Conservation (phyloP, 2,113 vertebrate genomes). For the Strix aluco region DNA sequence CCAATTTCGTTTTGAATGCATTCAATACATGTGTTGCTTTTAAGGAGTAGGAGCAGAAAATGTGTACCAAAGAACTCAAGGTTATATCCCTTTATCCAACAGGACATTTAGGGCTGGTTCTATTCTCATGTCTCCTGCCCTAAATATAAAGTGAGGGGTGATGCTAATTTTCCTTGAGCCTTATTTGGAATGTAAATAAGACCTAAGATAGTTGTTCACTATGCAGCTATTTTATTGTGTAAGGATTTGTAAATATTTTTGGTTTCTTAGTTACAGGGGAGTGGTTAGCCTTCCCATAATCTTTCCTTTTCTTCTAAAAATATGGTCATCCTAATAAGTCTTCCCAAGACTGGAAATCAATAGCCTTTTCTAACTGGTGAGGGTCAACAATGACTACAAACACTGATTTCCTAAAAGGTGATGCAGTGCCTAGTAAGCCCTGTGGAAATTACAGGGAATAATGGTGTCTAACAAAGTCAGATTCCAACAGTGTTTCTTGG, state of each 20-base stretch:
- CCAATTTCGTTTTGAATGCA: neutral
- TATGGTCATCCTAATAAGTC: neutral
- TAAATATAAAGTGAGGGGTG: neutral
- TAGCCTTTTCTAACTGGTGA: neutral
- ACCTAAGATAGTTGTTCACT: neutral
- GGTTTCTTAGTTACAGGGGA: slow-evolving; percentile 10
- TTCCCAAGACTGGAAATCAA: neutral
- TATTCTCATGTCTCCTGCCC: neutral
- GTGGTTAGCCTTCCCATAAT: neutral
- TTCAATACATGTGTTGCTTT: neutral
- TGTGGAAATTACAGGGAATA: neutral
- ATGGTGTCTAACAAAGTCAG: neutral
- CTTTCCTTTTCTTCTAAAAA: neutral
- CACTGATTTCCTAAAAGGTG: neutral
- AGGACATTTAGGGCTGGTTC: neutral
- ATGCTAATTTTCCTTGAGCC: neutral
- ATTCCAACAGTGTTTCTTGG: neutral
- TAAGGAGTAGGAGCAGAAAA: neutral
- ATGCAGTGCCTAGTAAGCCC: neutral
- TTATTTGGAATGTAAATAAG: slow-evolving; percentile 2
- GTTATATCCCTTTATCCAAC: neutral
- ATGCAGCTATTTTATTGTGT: neutral
- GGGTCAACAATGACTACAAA: neutral
- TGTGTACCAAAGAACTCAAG: neutral
- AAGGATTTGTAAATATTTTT: slow-evolving; percentile 6